phyloP scores from a whole-genome alignment of 30 jellyfish, hydroid and myxozoan genomes.

The Morbakka virulenta region DNA sequence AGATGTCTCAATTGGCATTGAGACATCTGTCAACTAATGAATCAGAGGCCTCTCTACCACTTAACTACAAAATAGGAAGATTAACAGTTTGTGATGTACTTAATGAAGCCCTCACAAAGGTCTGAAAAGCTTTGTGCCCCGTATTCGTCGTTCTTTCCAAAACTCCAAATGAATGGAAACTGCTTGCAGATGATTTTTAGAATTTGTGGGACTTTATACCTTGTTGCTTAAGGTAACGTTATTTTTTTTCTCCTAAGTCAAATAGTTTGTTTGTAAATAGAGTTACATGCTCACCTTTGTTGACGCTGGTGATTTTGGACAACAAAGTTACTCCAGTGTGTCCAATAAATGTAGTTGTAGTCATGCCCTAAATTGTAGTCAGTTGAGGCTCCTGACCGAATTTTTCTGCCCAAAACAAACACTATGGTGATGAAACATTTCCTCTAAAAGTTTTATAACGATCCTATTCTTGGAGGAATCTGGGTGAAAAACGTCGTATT shows the following conservation, averaged over 20 bases:
- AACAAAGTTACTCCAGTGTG: conserved; percentile 17
- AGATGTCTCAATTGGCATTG: too few species aligned
- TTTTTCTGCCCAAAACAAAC: too few species aligned
- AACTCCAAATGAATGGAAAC: conserved; percentile 12
- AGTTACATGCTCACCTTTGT: conserved; percentile 19
- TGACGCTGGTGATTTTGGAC: conserved; percentile 34
- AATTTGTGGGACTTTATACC: conserved; percentile 24
- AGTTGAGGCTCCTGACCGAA: too few species aligned
- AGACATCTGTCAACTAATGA: conserved; percentile 40
- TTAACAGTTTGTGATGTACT: conserved; percentile 19
- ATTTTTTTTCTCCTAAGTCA: background rate
- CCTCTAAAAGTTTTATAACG: conserved; percentile 25
- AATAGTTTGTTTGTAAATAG: conserved; percentile 16
- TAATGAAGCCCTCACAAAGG: conserved; percentile 17
- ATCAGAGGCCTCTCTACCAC: conserved; percentile 24
- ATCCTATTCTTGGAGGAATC: conserved; percentile 4
- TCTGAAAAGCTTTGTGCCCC: conserved; percentile 29
- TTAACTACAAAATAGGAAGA: conserved; percentile 17
- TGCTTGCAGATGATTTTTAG: conserved; percentile 24
- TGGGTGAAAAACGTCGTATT: conserved; percentile 10
- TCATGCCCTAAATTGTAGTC: background rate
- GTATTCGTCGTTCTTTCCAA: background rate
- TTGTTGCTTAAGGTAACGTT: conserved; percentile 1
- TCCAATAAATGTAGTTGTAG: conserved; percentile 16
- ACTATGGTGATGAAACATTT: conserved; percentile 22